Percentiles rank a stretch among this genome's conserved stretches.
Evolutionary conservation across 1,140 invertebrate genomes (phyloP).

Genomic region (Saccostrea cuccullata): DNA sequence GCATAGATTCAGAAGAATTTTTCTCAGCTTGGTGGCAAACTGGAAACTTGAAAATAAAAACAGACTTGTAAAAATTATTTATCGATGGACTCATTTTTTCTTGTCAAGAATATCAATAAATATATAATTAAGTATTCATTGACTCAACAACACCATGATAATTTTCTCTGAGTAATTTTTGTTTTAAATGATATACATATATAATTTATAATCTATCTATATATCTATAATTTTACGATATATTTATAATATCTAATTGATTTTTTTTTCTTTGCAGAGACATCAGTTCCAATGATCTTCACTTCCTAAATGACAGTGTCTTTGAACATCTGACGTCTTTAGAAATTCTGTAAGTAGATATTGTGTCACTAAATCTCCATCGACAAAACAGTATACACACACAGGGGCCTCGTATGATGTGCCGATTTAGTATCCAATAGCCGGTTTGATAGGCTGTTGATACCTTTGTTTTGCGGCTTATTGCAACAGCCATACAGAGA

Average conservation of each 20-base stretch:
- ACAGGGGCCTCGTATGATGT: neutral
- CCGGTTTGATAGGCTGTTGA: neutral
- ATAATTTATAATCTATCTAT: too few relatives aligned
- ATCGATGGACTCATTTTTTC: too few relatives aligned
- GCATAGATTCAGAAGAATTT: neutral
- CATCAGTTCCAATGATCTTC: conserved; percentile 66
- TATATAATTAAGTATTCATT: neutral
- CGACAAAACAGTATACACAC: neutral
- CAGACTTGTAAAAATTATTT: too few relatives aligned
- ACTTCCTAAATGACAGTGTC: conserved; percentile 62
- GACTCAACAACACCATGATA: too few relatives aligned
- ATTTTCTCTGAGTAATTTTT: too few relatives aligned
- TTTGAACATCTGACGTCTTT: conserved; percentile 62
- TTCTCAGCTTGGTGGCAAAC: neutral
- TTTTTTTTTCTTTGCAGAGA: conserved; percentile 63
- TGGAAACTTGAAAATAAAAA: too few relatives aligned
- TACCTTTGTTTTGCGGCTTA: neutral
- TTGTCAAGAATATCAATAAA: neutral
- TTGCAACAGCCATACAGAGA: neutral
- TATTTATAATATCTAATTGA: conserved; percentile 3
- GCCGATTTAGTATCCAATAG: neutral
- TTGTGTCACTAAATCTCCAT: neutral
- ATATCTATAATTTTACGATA: neutral
- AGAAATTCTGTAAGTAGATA: conserved; percentile 63
- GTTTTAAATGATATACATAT: too few relatives aligned